Evolutionary conservation across 2,888 invertebrate genomes (phyloP).

Genomic region (Microctonus aethiopoides): DNA sequence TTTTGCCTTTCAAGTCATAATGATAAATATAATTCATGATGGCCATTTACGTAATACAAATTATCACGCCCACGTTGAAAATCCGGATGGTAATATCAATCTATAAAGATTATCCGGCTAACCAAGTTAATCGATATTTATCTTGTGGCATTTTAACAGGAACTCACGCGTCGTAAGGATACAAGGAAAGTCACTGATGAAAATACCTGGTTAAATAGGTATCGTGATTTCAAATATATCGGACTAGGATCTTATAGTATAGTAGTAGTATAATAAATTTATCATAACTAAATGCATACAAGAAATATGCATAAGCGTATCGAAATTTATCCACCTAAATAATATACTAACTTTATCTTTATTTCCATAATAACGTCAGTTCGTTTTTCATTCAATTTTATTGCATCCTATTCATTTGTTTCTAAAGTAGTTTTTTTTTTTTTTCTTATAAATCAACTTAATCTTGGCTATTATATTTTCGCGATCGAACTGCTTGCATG

Average conservation of each 20-base stretch:
- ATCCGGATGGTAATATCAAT: slow-evolving; percentile 56
- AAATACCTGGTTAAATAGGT: not conserved
- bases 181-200: slow-evolving; percentile 13
- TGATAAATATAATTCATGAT: not conserved
- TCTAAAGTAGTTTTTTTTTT: not conserved
- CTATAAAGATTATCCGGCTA: slow-evolving; percentile 60
- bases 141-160: slow-evolving; percentile 31
- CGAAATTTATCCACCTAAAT: slow-evolving; percentile 24
- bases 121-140: slow-evolving; percentile 61
- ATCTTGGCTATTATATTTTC: slow-evolving; percentile 10
- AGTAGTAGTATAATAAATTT: not conserved
- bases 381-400: not conserved
- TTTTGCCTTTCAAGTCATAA: not conserved
- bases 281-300: not conserved
- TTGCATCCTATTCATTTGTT: not conserved
- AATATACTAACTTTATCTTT: not conserved
- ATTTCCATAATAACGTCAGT: slow-evolving; percentile 10
- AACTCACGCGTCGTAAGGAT: slow-evolving; percentile 1
- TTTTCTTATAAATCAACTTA: not conserved
- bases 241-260: not conserved
- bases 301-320: not conserved
- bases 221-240: not conserved
- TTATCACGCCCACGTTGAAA: slow-evolving; percentile 18
- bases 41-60: slow-evolving; percentile 2
- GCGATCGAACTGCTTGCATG: slow-evolving; percentile 3